Evolutionary conservation across 2,797 vertebrate genomes (phyloP), one percentile per base, ranked within the genome.

Genomic region (Cyprinella venusta): DNA sequence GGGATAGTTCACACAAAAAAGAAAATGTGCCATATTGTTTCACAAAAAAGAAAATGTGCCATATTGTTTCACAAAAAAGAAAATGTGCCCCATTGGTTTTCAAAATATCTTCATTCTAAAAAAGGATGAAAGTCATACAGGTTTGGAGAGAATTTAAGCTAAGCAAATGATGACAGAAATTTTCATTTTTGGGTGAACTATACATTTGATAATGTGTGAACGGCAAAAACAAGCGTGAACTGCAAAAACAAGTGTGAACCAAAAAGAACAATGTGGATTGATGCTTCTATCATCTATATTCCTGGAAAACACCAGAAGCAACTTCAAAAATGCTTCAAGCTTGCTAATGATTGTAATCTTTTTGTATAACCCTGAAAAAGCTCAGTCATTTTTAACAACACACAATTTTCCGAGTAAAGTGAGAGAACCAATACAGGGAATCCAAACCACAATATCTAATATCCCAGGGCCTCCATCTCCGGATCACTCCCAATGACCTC

Each of bases 381-480:
- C 69, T 33, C 26, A 24, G 72, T 50, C 64, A 70, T 68, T 83
- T 64, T 69, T 69, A 83, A 70, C 64, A 48, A 5, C 21, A 26
- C 50, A 45, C 30, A 69, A 75, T 83, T 52, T 79, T 70, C 33
- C 10, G 63, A 56, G 61, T 26, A 82, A 70, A 87, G 74, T 18
- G 26, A 63, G 69, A 65, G 52, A 76, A 42, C 81, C 75, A 76
- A 77, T 82, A 85, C 18, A 74, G 24, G 38, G 54, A 84, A 76
- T 80, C 69, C 64, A 84, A 83, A 80, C 70, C 84, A 84, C 85
- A 88, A 86, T 87, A 89, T 88, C 80, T 84, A 87, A 88, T 88
- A 78, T 89, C 84, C 85, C 76, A 52, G 74, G 78, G 87, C 87
- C 80, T 80, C 67, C 45, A 85, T 54, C 68, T 72, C 84, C 81